A percentile compares a stretch with the other conserved stretches of the same genome.
Conservation (phyloP, 2,888 invertebrate species). For the Tipula vernalis region DNA sequence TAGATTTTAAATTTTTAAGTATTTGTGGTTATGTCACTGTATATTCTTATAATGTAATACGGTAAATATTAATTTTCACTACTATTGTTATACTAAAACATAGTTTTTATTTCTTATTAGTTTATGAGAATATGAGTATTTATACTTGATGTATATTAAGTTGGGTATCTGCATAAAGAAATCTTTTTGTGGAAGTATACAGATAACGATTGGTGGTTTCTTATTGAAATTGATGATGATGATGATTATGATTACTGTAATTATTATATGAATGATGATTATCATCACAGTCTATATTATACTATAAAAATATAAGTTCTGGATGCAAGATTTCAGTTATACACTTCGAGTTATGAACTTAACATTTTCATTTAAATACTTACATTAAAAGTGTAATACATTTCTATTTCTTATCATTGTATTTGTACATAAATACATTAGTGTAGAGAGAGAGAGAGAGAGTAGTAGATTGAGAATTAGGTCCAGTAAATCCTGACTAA, state of each 20-base stretch:
- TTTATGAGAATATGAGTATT: neutral
- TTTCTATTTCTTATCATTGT: no score
- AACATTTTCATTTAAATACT: no score
- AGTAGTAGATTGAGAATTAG: no score
- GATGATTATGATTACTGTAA: neutral
- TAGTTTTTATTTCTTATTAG: neutral
- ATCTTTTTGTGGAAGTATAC: neutral
- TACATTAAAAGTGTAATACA: no score
- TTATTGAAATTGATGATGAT: neutral
- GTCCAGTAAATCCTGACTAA: no score
- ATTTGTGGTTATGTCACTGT: constrained; percentile 7
- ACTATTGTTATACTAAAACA: neutral
- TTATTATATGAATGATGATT: neutral
- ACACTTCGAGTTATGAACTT: no score
- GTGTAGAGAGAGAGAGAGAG: no score
- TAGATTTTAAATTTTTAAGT: neutral
- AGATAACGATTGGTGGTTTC: neutral
- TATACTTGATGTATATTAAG: neutral
- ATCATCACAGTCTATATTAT: neutral
- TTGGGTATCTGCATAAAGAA: neutral
- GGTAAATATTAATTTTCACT: neutral
- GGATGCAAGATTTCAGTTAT: no score
- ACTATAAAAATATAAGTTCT: no score
- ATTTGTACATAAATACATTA: no score
- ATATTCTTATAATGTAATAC: neutral